Conservation (phyloP, 2,113 vertebrate species). For the Chloropsis hardwickii region DNA sequence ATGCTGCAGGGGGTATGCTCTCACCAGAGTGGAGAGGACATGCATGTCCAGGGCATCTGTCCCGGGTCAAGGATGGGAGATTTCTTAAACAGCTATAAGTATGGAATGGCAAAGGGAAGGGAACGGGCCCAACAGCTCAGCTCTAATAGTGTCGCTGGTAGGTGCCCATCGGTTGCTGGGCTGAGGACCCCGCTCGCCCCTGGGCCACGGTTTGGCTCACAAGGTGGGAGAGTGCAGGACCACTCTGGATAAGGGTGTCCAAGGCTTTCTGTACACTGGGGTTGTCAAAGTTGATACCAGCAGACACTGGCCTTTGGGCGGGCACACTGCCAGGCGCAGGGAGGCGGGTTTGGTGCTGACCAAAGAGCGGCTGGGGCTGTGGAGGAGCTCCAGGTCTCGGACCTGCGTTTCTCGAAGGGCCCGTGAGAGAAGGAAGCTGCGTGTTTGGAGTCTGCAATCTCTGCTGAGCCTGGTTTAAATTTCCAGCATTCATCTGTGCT, state of each 20-base stretch:
- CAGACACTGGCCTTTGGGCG: constrained; percentile 74
- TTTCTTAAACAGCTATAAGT: constrained; percentile 54
- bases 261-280: constrained; percentile 97
- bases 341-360: constrained; percentile 72
- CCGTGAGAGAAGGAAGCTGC: constrained; percentile 69
- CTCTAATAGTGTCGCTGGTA: constrained; percentile 90
- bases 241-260: constrained; percentile 96
- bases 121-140: background rate
- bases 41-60: constrained; percentile 5
- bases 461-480: constrained; percentile 67
- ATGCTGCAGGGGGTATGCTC: constrained; percentile 38
- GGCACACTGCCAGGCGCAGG: constrained; percentile 63
- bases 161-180: constrained; percentile 79
- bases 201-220: constrained; percentile 80
- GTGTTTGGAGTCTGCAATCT: constrained; percentile 70
- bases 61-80: background rate
- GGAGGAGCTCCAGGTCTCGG: constrained; percentile 67
- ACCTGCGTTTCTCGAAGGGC: constrained; percentile 66
- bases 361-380: constrained; percentile 66
- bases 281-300: constrained; percentile 95
- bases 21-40: constrained; percentile 31
- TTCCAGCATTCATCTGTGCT: constrained; percentile 22
- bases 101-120: constrained; percentile 44
- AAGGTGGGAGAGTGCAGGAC: constrained; percentile 89
- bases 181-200: constrained; percentile 59